Evolutionary conservation across 2,113 vertebrate genomes (phyloP).

Genomic region (Trichomycterus rosablanca): DNA sequence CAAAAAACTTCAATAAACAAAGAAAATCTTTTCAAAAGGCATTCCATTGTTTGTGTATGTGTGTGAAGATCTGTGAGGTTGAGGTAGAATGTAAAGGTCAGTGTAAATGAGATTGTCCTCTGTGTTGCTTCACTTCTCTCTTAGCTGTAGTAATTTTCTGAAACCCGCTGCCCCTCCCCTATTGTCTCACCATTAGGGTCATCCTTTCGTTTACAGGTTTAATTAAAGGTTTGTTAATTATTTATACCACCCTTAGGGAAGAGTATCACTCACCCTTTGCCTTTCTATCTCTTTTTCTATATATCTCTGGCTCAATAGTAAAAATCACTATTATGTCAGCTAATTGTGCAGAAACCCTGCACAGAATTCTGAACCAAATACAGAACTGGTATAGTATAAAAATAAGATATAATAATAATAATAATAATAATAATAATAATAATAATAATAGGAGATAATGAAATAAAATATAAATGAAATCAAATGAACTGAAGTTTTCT

Average conservation of each 20-base stretch:
- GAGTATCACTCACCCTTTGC: conserved; percentile 43
- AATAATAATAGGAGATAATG: too few relatives aligned
- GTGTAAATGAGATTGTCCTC: conserved; percentile 56
- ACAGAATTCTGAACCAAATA: too few relatives aligned
- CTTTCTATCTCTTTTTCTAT: conserved; percentile 8
- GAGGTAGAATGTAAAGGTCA: conserved; percentile 60
- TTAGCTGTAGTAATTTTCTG: conserved; percentile 42
- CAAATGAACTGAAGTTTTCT: too few relatives aligned
- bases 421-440: too few relatives aligned
- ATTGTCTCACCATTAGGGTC: conserved; percentile 48
- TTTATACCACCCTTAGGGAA: conserved; percentile 54
- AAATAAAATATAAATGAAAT: too few relatives aligned
- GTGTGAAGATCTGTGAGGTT: conserved; percentile 41
- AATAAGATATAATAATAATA: too few relatives aligned
- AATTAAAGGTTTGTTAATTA: conserved; percentile 71
- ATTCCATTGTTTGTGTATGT: not conserved
- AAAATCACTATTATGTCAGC: too few relatives aligned
- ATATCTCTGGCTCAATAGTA: too few relatives aligned
- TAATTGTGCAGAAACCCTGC: too few relatives aligned
- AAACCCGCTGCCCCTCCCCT: conserved; percentile 14
- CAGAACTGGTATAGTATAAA: too few relatives aligned
- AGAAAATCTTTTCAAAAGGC: too few relatives aligned
- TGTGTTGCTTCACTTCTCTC: conserved; percentile 42
- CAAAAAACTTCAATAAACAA: too few relatives aligned
- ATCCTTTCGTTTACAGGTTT: conserved; percentile 62